Evolutionary conservation across 2,888 invertebrate genomes (phyloP), one percentile per base, ranked within the genome.

Genomic region (Tribolium freemani): DNA sequence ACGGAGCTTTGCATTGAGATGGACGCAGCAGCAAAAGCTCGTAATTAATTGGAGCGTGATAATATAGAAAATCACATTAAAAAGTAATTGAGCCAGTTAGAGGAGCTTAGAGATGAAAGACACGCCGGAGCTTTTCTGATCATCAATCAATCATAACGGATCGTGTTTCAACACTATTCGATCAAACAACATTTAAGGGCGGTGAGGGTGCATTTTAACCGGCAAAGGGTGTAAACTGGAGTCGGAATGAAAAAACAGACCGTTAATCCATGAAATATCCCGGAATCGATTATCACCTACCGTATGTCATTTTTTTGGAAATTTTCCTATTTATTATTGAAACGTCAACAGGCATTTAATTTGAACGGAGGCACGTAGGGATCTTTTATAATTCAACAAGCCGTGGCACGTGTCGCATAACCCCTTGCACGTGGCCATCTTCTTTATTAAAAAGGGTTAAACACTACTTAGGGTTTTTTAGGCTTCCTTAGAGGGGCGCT

Each of bases 381-480:
- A 69, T 54, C 54, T 81, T 84, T 81, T 81, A 83, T 83, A 83
- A 84, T 84, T 84, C 82, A 83, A 82, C 82, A 84, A 84, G 81
- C 81, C 78, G 69, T 75, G 80, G 77, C 85, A 83, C 84, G 84
- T 83, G 85, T 77, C 78, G 69, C 69, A 70, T 79, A 82, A 83
- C 80, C 81, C 82, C 72, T 60, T 75, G 77, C 84, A 83, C 84
- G 84, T 84, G 84, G 80, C 81, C 76, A 75, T 78, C 75, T 83
- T 78, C 82, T 84, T 84, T 84, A 85, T 85, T 85, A 84, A 84
- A 85, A 86, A 84, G 84, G 84, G 84, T 85, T 85, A 84, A 82
- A 81, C 78, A 77, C 79, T 82, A 81, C 82, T 83, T 80, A 82
- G 80, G 83, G 82, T 81, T 82, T 82, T 83, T 83, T 84, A 64